phyloP scores from a whole-genome alignment of 2,113 vertebrate genomes.

The Aix galericulata region DNA sequence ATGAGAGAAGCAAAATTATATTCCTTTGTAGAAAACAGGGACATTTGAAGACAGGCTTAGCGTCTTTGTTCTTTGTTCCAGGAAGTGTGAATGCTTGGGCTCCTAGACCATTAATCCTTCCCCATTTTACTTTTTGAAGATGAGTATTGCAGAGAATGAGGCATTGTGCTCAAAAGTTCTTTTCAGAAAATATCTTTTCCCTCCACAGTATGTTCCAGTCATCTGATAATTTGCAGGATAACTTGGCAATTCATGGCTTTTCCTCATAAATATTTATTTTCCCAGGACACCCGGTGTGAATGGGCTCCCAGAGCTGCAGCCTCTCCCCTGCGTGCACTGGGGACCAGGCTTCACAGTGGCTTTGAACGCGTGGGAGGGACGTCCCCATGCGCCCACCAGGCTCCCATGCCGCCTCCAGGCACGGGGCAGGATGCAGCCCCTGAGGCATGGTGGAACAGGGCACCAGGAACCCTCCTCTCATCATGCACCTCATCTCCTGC shows the following conservation, averaged over 20 bases:
- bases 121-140: slow-evolving; percentile 59
- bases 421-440: too few species aligned
- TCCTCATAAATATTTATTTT: slow-evolving; percentile 72
- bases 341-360: background rate
- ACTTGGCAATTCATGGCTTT: slow-evolving; percentile 45
- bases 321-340: background rate
- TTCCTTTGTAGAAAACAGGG: slow-evolving; percentile 70
- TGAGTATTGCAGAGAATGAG: slow-evolving; percentile 54
- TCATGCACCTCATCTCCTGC: accelerated
- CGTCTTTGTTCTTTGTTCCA: slow-evolving; percentile 63
- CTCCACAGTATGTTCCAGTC: slow-evolving; percentile 15
- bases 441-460: too few species aligned
- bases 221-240: slow-evolving; percentile 61
- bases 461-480: accelerated
- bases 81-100: slow-evolving; percentile 39
- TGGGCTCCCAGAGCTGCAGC: background rate
- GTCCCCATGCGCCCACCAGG: background rate
- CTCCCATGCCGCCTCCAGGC: too few species aligned
- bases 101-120: slow-evolving; percentile 62
- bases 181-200: slow-evolving; percentile 60
- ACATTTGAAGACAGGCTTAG: slow-evolving; percentile 58
- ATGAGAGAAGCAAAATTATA: slow-evolving; percentile 72
- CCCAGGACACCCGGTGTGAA: background rate
- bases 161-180: slow-evolving; percentile 61
- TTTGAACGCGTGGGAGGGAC: background rate